Evolutionary conservation across 2,113 vertebrate species (phyloP), one percentile per base, ranked within the genome.

Genomic region (Alethe diademata): DNA sequence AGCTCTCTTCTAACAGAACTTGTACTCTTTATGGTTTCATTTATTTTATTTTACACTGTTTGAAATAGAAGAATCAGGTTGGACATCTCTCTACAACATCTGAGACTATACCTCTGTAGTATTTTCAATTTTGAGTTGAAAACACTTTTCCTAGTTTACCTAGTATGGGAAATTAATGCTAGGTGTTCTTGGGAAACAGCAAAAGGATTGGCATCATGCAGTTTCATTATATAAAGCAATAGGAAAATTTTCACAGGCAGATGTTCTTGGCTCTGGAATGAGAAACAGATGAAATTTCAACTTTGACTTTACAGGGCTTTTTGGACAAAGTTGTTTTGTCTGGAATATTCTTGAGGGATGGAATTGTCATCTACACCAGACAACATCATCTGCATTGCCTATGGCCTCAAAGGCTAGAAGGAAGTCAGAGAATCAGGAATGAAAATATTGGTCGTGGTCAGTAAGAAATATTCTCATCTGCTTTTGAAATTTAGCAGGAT

Each of bases 331-430:
- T 1, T 3, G 12, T 60, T 78, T 88, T 74, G 3, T 25, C 40
- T 43, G 20, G 33, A 83, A 62, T 50, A 36, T 58, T 92, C 19
- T 51, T 51, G 19, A 2, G 12, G 14, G 5, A 14, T 84, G n/a
- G 29, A 62, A 53, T 5, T 56, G 35, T 80, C 42, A 16, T 45
- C 14, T 78, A 4, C 24, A 91, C 26, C 19, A 48, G 42, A 29
- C 6, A 36, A 14, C 0, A 0, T 58, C 8, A 3, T 48, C 40
- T 65, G 2, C 3, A 1, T 26, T 67, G 48, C 7, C 38, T 11
- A 5, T 35, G 60, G 23, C 12, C 31, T 75, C 19, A 25, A 31
- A 43, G 36, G 17, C 48, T 92, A 53, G 48, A n/a, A 70, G 12
- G 17, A 38, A 71, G 11, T 35, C 38, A 29, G n/a, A 61, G 82